Evolutionary conservation across 2,888 invertebrate species (phyloP).

Genomic region (Caenorhabditis sulstoni): DNA sequence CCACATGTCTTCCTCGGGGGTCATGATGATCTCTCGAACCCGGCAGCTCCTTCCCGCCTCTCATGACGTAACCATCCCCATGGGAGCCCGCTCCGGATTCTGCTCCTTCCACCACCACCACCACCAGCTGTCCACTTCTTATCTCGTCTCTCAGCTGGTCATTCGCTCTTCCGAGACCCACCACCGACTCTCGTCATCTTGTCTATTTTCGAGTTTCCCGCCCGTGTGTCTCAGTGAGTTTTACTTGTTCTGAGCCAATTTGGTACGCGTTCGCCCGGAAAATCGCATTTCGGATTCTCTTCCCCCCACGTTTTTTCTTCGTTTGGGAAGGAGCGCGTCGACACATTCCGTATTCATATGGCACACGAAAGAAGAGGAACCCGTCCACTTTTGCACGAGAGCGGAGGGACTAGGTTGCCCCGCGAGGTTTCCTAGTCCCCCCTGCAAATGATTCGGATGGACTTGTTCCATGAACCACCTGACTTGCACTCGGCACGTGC

Average conservation of each 20-base stretch:
- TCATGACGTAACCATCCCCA: conserved; percentile 33
- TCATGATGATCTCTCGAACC: conserved; percentile 23
- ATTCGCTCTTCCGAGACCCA: background rate
- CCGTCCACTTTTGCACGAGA: too few relatives aligned
- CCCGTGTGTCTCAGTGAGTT: too few relatives aligned
- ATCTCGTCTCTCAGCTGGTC: background rate
- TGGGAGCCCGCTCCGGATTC: conserved; percentile 11
- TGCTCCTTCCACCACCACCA: too few relatives aligned
- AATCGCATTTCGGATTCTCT: conserved; percentile 27
- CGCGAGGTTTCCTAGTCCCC: too few relatives aligned
- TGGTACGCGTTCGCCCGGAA: conserved; percentile 26
- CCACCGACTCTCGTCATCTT: background rate
- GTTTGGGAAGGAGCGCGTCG: background rate
- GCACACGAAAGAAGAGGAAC: conserved; percentile 8
- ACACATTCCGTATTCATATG: conserved; percentile 31
- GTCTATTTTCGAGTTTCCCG: background rate
- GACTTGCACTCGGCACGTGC: background rate
- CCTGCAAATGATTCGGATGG: background rate
- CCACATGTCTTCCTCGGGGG: background rate
- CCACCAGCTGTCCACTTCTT: conserved; percentile 28
- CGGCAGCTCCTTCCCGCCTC: background rate
- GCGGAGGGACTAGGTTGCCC: too few relatives aligned
- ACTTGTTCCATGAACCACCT: background rate
- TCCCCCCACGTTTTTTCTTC: background rate
- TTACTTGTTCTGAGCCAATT: conserved; percentile 23